phyloP scores from a whole-genome alignment of 2,797 vertebrate genomes.

The Labroides dimidiatus region DNA sequence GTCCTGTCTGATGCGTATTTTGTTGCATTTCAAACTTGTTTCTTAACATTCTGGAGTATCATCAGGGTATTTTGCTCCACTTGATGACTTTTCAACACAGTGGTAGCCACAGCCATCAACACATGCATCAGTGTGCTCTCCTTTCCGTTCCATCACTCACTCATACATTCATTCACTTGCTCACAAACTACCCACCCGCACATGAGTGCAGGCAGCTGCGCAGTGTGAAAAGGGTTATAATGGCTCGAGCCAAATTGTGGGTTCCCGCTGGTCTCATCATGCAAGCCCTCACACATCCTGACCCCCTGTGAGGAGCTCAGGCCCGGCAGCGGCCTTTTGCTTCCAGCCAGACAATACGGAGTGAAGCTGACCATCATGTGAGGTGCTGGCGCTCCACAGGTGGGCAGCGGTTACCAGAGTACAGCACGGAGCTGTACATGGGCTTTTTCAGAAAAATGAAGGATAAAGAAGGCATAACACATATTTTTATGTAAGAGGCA shows the following conservation, averaged over 20 bases:
- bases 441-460: constrained; percentile 8
- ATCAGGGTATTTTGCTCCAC: constrained; percentile 9
- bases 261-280: constrained; percentile 59
- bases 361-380: constrained; percentile 22
- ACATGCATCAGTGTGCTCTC: constrained; percentile 8
- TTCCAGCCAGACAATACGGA: constrained; percentile 29
- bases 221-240: constrained; percentile 35
- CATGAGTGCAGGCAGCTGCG: constrained; percentile 16
- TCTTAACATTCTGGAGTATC: constrained; percentile 6
- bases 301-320: constrained; percentile 38
- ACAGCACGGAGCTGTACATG: background rate
- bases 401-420: background rate
- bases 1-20: constrained; percentile 17
- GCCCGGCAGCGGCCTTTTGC: constrained; percentile 21
- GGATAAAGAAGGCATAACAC: background rate
- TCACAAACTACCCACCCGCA: constrained; percentile 27
- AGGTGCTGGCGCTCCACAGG: background rate
- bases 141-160: constrained; percentile 19
- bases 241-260: constrained; percentile 37
- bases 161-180: constrained; percentile 21
- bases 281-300: constrained; percentile 45
- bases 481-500: background rate
- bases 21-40: constrained; percentile 15
- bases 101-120: constrained; percentile 9
- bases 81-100: constrained; percentile 36